These are phyloP conservation scores for Hylaeus volcanicus DNA, from an alignment of 1,140 invertebrate genomes.

Conservation along the genomic window DNA sequence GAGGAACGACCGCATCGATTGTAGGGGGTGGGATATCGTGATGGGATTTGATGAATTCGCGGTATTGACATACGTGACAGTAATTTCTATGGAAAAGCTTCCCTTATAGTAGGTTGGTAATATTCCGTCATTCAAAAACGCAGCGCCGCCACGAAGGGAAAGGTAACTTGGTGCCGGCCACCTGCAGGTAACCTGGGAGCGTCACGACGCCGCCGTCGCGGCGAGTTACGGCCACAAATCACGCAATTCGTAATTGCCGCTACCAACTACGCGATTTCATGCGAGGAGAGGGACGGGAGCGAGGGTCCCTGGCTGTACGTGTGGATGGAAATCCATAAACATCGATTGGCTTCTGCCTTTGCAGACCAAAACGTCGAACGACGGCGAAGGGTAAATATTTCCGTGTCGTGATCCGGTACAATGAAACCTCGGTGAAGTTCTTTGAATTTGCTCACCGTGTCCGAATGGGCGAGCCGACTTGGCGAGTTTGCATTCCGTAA, in stretches of 20 bases:
- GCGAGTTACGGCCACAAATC: slow-evolving; percentile 76
- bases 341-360: slow-evolving; percentile 71
- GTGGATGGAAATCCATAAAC: slow-evolving; percentile 76
- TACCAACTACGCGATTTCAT: slow-evolving; percentile 72
- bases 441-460: slow-evolving; percentile 9
- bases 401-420: slow-evolving; percentile 25
- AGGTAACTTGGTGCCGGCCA: slow-evolving; percentile 69
- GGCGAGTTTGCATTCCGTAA: background rate
- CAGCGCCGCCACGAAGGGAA: slow-evolving; percentile 53
- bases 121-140: slow-evolving; percentile 65
- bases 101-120: slow-evolving; percentile 40
- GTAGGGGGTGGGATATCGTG: background rate
- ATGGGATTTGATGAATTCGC: slow-evolving; percentile 50
- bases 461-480: background rate
- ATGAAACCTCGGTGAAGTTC: slow-evolving; percentile 27
- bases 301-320: slow-evolving; percentile 46
- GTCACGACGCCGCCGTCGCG: slow-evolving; percentile 73
- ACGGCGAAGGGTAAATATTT: slow-evolving; percentile 39
- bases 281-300: slow-evolving; percentile 35
- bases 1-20: background rate
- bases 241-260: slow-evolving; percentile 78
- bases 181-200: slow-evolving; percentile 72
- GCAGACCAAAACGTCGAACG: slow-evolving; percentile 48
- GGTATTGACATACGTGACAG: slow-evolving; percentile 50
- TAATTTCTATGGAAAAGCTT: slow-evolving; percentile 42